Base-by-base conservation (phyloP, 2,888 invertebrate species). In the Cephonodes hylas region DNA sequence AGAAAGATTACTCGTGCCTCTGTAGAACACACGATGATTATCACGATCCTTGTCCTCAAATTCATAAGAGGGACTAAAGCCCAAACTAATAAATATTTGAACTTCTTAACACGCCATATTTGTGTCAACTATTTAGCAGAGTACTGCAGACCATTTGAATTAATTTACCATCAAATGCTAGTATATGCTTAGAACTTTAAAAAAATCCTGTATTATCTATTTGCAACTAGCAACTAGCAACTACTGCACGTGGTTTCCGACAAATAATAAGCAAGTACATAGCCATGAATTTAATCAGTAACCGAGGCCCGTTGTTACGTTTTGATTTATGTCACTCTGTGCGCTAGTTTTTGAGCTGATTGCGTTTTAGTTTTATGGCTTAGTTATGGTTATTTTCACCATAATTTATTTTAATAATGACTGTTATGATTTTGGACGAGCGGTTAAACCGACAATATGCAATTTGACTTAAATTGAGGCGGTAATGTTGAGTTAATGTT, bases 281-380 rank as follows among this genome's bases (percentile, higher is more conserved):
- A 53, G 18, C 53, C 31, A 53, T 81, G 83, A 83, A 81, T 84
- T 84, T 86, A 86, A 87, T 86, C 85, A 85, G 82, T 76, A 73
- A 68, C 73, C 66, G 68, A 68, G 74, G 74, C 75, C 74, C 79
- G 80, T 53, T 53, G 53, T 84, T 83, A 81, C 77, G 75, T 53
- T 80, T 78, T 88, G 87, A 88, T 87, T 88, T 87, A 88, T 81
- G 71, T 76, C 53, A 53, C 53, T 53, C 53, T 53, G 76, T 76
- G 75, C 79, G 79, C 75, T 82, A 84, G 83, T 84, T 88, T 86
- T 87, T 87, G 86, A 85, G 77, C 73, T 81, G 83, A 85, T 83
- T 80, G 79, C 80, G 79, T 77, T 81, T 75, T 85, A 85, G 85
- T 85, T 85, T 85, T 85, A 84, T 80, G 53, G 53, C 74, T 65